Conservation (phyloP, 2,797 vertebrate genomes). For the Anguilla obscura region DNA sequence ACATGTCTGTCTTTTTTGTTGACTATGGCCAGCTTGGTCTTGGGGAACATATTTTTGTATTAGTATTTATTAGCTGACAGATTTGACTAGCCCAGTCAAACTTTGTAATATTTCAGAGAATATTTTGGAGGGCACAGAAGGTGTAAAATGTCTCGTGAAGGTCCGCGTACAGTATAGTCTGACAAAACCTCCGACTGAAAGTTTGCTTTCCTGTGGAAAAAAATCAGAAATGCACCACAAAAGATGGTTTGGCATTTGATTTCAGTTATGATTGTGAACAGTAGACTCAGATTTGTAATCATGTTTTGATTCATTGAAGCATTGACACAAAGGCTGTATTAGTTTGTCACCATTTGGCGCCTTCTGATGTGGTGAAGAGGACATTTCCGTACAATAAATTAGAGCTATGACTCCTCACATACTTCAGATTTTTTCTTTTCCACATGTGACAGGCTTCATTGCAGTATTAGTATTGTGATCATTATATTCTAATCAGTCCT, state of each 20-base stretch:
- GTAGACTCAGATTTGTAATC: not conserved
- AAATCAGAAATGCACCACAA: not conserved
- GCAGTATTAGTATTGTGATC: not conserved
- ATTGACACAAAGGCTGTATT: conserved; percentile 10
- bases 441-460: not conserved
- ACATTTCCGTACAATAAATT: not conserved
- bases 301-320: not conserved
- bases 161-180: not conserved
- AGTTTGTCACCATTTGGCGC: not conserved
- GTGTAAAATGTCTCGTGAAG: not conserved
- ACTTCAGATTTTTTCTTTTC: not conserved
- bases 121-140: not conserved
- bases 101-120: not conserved
- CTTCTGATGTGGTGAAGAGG: not conserved
- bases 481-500: not conserved
- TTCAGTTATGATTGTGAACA: not conserved
- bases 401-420: not conserved
- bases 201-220: not conserved
- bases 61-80: conserved; percentile 10
- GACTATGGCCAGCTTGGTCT: not conserved
- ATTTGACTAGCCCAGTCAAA: not conserved
- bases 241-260: not conserved
- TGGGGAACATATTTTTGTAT: conserved; percentile 24
- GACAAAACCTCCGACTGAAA: not conserved
- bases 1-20: conserved; percentile 15